Evolutionary conservation across 2,797 vertebrate species (phyloP).

Genomic region (Clarias fuscus): DNA sequence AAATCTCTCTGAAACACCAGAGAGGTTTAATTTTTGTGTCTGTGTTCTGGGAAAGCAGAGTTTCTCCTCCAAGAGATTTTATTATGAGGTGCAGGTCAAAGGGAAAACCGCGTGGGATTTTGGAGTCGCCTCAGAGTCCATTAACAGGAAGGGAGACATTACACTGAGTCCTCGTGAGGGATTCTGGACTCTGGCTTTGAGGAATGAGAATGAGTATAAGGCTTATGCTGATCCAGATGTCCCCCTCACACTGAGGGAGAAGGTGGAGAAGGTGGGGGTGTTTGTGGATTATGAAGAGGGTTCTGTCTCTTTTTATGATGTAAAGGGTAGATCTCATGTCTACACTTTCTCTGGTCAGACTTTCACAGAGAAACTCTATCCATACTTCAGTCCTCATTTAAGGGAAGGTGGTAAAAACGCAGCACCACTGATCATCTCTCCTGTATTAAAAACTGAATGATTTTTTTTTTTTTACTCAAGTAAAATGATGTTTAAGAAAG

Average conservation of each 20-base stretch:
- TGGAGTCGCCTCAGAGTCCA: not conserved
- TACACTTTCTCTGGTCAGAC: too few species aligned
- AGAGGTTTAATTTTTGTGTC: not conserved
- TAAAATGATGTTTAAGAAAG: too few species aligned
- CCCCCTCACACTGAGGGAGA: constrained; percentile 24
- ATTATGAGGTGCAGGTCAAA: constrained; percentile 13
- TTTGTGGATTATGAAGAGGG: too few species aligned
- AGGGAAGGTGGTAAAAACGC: too few species aligned
- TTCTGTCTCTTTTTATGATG: too few species aligned
- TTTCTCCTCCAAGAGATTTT: constrained; percentile 10
- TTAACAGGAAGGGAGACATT: not conserved
- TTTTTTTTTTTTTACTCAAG: too few species aligned
- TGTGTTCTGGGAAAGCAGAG: not conserved
- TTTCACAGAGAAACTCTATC: too few species aligned
- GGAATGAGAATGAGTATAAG: not conserved
- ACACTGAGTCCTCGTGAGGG: not conserved
- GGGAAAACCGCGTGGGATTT: not conserved
- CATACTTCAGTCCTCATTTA: too few species aligned
- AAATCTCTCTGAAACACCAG: not conserved
- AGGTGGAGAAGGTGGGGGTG: constrained; percentile 17
- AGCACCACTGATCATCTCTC: too few species aligned
- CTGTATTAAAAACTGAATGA: too few species aligned
- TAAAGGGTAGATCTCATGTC: too few species aligned
- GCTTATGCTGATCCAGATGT: not conserved
- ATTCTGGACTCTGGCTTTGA: not conserved